Base-by-base conservation (phyloP, 1,140 invertebrate species). In the Lasioglossum albipes region DNA sequence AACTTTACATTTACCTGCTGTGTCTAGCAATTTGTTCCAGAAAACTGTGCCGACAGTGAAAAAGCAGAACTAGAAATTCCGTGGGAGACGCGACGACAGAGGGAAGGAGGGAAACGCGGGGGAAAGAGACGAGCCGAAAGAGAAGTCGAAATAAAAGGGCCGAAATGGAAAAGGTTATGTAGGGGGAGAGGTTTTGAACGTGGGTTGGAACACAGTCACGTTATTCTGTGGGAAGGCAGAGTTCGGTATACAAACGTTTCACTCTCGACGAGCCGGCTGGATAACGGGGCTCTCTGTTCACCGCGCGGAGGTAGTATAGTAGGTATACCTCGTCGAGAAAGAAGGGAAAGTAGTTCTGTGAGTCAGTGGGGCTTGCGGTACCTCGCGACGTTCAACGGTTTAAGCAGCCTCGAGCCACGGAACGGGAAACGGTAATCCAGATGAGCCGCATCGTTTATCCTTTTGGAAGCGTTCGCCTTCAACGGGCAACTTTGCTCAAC, bases 261-360 rank as follows among this genome's bases (percentile, higher is more conserved):
- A 93, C 92, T 93, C 91, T 92, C 92, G 88, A 89, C 87, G 87
- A 90, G 84, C 87, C 87, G 79, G 85, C 85, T 83, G 91, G 88
- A 89, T 92, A 92, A 93, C 91, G 92, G 92, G 77, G 78, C 85
- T 82, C 89, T 81, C 88, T 86, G 85, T 88, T 88, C 86, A 73
- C 88, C 69, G 75, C 79, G 70, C 79, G 70, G 75, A 81, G 71
- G 70, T 62, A 74, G 75, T 20, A 20, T 12, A 3, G 10, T 3
- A 36, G 49, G 22, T 22, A 72, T 72, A 73, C 75, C 69, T 31
- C 72, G 82, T 45, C 78, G 90, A 87, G 90, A 91, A 89, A 91
- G 90, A 91, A 91, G 90, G 90, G 91, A 93, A 92, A 92, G 91
- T 92, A 91, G 91, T 91, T 93, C 91, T 92, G 85, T 92, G 91